Base-by-base conservation (phyloP, 2,888 invertebrate species). In the Archips xylosteana region DNA sequence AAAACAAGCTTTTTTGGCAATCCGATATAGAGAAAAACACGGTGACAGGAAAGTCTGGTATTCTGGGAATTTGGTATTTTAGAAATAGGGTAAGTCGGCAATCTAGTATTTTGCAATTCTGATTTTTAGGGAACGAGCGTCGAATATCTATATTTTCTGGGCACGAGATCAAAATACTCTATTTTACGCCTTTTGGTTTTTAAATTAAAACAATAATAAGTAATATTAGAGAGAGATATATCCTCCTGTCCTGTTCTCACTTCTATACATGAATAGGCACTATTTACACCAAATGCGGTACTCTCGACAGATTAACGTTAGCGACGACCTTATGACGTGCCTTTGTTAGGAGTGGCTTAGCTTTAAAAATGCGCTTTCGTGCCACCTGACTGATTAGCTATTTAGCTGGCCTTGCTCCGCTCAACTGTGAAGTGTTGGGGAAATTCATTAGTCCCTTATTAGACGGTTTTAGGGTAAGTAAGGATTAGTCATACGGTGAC, bases 331-430 rank as follows among this genome's bases (percentile, higher is more conserved):
- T 57, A 62, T 57, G 62, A 72, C 62, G 49, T 62, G 67, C 45
- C 67, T 67, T 72, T 72, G 72, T 72, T 54, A 36, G 66, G 60
- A 42, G 51, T 4, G 67, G 60, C 61, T 61, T 57, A 36, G 39
- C 49, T 36, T 12, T 68, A 68, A 73, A 73, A 73, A 68, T 63
- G 62, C 62, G 47, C 10, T 62, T 9, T 63, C 32, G 67, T 47
- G 54, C 45, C 13, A 49, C 42, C 45, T 47, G n/a, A 51, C 67
- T 57, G 57, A 63, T 72, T 68, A 67, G 13, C 34, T 13, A 13
- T 57, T 57, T 51, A 51, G 39, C 13, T 57, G 42, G 34, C 32
- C 34, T 36, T 59, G 67, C 51, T 34, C 2, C 10, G 12, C 12
- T 57, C 39, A 32, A 32, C 42, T 66, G 57, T 15, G 54, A 54